Evolutionary conservation across 2,113 vertebrate genomes (phyloP), one percentile per base, ranked within the genome.

Genomic region (Zootoca vivipara): DNA sequence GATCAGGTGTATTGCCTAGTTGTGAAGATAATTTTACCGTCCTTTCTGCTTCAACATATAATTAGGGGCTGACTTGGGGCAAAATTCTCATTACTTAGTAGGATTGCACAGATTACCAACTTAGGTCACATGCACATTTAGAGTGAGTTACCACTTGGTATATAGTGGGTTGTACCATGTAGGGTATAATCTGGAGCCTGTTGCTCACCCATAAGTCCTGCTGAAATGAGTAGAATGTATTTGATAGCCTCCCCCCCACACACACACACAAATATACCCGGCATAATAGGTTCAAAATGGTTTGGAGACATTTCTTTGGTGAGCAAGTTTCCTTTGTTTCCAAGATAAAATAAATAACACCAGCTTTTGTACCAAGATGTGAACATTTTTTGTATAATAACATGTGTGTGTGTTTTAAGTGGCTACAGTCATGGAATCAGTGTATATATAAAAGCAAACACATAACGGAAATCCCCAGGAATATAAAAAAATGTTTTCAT

Each of bases 401-500:
- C 33, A 22, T 52, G 9, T 52, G 46, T 33, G 46, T 40, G 69
- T 64, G 42, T 26, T 81, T n/a, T 15, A 4, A 18, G 46, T 33
- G 28, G 78, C 67, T 20, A 1, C 0, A 0, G 0, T 22, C 24
- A 0, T 9, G 2, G 62, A 64, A 78, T 77, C 28, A 30, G 15
- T 77, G n/a, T 40, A 35, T 75, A 35, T 75, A 33, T 58, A 0
- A 2, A 0, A 22, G 35, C 42, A 0, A 0, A 0, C 22, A 64
- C 35, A 22, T 64, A 78, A 65, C 35, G 46, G 20, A 46, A 65
- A 67, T 52, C 38, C 28, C 38, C 13, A 5, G 26, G n/a, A 18
- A 73, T 16, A 65, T 28, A 62, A 3, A 46, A 74, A 46, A 15
- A 12, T 42, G 24, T 86, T 86, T 20, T 10, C 4, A 0, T 18